Evolutionary conservation across 1,140 invertebrate species (phyloP), one percentile per base, ranked within the genome.

Genomic region (Zaprionus africanus): DNA sequence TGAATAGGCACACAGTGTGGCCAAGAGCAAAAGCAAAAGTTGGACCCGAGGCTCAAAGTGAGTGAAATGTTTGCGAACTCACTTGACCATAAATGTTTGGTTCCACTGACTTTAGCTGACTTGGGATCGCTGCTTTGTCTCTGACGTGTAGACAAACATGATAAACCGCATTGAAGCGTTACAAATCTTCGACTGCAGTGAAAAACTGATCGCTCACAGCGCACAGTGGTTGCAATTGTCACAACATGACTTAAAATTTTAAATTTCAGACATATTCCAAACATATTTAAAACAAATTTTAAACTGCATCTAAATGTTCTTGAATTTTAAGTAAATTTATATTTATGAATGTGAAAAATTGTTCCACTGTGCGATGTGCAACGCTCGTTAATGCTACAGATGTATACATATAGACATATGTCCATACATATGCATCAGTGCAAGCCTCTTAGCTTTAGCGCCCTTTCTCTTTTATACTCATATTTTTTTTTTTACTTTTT

Each of bases 91-190:
- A 68, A 68, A 67, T 6, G 26, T 60, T 31, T n/a, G 26, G 4
- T 57, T 56, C 58, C 51, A 36, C 49, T 57, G 58, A 62, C 26
- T 67, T 64, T 34, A 12, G 31, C 46, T 54, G 58, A 38, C 31
- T 65, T 59, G 36, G 43, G 58, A 46, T 65, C 28, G 41, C 49
- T 56, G 73, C 36, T 74, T 74, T 63, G 67, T 43, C 53, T 70
- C 41, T 64, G 57, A 62, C 49, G 54, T 54, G 15, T 46, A 67
- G 31, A 70, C 54, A 69, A 59, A 71, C 60, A 41, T 56, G 63
- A 67, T 64, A 73, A 77, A 73, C 51, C 63, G 70, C 75, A 67
- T 67, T 67, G 69, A 73, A 73, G 69, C 75, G 63, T 77, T 66
- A 62, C 75, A 77, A 77, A 73, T 77, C 70, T 67, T 67, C 57